Percentiles rank a stretch among this genome's conserved stretches.
Evolutionary conservation across 2,797 vertebrate species (phyloP).

Genomic region (Dicrostonyx torquatus): DNA sequence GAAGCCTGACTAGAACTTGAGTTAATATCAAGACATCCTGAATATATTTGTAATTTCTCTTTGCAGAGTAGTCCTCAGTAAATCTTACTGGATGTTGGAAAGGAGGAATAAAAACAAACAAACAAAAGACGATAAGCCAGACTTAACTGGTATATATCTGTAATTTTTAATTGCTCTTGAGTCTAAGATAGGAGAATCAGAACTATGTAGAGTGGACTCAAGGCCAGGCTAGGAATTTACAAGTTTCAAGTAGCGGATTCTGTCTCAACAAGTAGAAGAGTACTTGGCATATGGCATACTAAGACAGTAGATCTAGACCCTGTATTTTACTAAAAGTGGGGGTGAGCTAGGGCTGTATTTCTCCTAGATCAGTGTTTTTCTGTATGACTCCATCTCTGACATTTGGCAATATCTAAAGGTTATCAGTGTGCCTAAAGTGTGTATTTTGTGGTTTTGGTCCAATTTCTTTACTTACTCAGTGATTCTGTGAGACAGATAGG

Average conservation of each 20-base stretch:
- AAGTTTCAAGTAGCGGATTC: background rate
- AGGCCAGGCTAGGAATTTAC: background rate
- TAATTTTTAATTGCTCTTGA: background rate
- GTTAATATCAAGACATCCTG: background rate
- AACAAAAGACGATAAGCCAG: background rate
- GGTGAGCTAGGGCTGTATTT: background rate
- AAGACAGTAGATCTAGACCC: background rate
- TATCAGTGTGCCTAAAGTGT: background rate
- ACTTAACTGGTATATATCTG: background rate
- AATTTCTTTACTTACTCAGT: background rate
- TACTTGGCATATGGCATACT: background rate
- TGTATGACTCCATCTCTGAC: background rate
- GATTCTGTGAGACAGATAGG: background rate
- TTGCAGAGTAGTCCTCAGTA: background rate
- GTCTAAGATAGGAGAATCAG: background rate
- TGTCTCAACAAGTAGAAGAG: background rate
- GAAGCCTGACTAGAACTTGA: background rate
- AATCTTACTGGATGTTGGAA: background rate
- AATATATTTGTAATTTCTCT: background rate
- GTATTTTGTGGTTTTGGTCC: slow-evolving; percentile 9
- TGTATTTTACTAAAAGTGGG: background rate
- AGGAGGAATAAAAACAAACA: background rate
- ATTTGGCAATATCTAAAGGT: background rate
- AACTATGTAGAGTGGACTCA: background rate
- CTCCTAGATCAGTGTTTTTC: background rate